Percentiles rank a stretch among this genome's conserved stretches.
Evolutionary conservation across 2,113 vertebrate genomes (phyloP).

Genomic region (Cariama cristata): DNA sequence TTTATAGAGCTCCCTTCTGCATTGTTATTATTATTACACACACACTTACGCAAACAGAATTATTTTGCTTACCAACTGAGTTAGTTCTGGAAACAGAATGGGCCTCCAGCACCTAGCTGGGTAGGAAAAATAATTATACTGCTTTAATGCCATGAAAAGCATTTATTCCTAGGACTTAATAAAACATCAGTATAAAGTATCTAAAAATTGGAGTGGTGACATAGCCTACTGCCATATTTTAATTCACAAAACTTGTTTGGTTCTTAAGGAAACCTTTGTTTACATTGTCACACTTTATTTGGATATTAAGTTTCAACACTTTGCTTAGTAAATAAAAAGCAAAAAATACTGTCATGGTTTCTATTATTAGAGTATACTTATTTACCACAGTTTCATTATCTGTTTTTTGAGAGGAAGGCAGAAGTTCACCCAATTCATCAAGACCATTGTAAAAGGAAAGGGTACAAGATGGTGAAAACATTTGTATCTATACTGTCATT

Average conservation of each 20-base stretch:
- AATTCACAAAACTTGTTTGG: neutral
- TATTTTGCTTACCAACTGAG: neutral
- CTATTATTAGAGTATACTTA: neutral
- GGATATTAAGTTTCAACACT: neutral
- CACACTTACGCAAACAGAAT: neutral
- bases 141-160: neutral
- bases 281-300: neutral
- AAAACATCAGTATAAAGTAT: neutral
- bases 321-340: neutral
- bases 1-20: neutral
- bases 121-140: neutral
- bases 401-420: neutral
- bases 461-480: neutral
- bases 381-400: neutral
- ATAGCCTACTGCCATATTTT: neutral
- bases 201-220: neutral
- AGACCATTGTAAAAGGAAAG: neutral
- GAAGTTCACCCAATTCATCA: neutral
- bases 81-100: constrained; percentile 5
- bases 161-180: neutral
- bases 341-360: neutral
- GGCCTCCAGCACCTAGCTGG: neutral
- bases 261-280: neutral
- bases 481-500: neutral
- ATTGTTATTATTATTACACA: neutral